Evolutionary conservation across 2,113 vertebrate species (phyloP), one percentile per base, ranked within the genome.

Genomic region (Otolemur garnettii): DNA sequence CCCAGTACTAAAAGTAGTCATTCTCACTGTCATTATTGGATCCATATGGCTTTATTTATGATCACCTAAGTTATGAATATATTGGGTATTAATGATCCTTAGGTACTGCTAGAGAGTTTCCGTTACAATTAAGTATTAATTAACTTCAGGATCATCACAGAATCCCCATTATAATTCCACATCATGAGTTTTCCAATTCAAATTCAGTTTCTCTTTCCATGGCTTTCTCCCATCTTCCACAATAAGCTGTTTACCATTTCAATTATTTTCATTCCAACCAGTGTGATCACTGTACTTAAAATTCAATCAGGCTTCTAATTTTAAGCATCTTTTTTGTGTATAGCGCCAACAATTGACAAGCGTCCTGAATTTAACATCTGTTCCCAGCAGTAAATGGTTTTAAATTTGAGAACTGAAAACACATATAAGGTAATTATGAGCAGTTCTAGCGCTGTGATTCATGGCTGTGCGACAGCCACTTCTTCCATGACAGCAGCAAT

Each of bases 291-390:
- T 96, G 77, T 97, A 97, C 97, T 98, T 98, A 98, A 98, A 98
- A 98, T 98, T 98, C 98, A 98, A 96, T 97, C 98, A 98, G 93
- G 83, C 97, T 98, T 97, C 98, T 98, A 69, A 72, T 97, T 98
- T 97, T 96, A 97, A 98, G 94, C 97, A 97, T 98, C 97, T 96
- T 89, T 96, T 93, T 94, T 97, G 92, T 97, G 95, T 97, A 96
- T 95, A 96, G 96, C 77, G 22, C 96, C 93, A 98, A 98, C 97
- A 97, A 95, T 95, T 98, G 98, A 98, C 98, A 98, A 97, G 96
- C 97, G n/a, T 95, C 98, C 94, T n/a, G 12, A 98, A 97, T 98
- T 98, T 98, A 98, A 98, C 98, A 98, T 98, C 98, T 98, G 98
- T 95, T 98, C 97, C 85, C 97, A 97, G 96, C 86, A 98, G 94